Evolutionary conservation across 2,888 invertebrate species (phyloP).

Genomic region (Podotricha telesiphe): DNA sequence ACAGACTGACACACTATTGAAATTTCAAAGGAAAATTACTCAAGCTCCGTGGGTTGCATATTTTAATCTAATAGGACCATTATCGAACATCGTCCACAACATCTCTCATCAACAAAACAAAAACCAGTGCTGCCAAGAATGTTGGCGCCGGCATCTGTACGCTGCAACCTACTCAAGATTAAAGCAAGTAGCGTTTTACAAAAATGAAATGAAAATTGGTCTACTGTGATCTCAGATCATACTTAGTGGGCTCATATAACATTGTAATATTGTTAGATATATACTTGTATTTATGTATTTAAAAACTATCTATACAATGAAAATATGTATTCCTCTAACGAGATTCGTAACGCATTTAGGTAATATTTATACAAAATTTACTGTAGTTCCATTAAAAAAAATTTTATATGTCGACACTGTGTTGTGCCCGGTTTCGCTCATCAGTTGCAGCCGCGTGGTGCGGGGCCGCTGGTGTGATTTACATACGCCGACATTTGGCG

Average conservation of each 20-base stretch:
- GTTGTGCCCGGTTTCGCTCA: background rate
- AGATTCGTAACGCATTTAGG: too few relatives aligned
- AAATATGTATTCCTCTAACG: too few relatives aligned
- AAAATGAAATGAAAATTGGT: too few relatives aligned
- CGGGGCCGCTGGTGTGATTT: constrained; percentile 25
- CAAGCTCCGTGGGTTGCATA: background rate
- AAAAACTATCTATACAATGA: too few relatives aligned
- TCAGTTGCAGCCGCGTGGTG: background rate
- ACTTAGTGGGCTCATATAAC: too few relatives aligned
- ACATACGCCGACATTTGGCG: constrained; percentile 41
- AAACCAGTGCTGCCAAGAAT: constrained; percentile 33
- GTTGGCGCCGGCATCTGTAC: constrained; percentile 39
- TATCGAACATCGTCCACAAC: background rate
- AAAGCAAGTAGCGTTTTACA: background rate
- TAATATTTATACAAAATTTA: too few relatives aligned
- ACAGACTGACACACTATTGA: too few relatives aligned
- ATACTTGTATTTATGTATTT: too few relatives aligned
- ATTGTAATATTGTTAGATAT: too few relatives aligned
- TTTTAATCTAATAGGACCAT: background rate
- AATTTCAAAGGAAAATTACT: too few relatives aligned
- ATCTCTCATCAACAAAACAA: constrained; percentile 30
- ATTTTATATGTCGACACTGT: background rate
- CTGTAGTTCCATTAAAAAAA: too few relatives aligned
- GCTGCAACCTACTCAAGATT: background rate
- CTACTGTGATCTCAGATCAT: too few relatives aligned